A percentile compares a stretch with the other conserved stretches of the same genome.
These are phyloP conservation scores for Melikaiella ostensackeni DNA, from an alignment of 2,888 invertebrate genomes.

Conservation along the genomic window DNA sequence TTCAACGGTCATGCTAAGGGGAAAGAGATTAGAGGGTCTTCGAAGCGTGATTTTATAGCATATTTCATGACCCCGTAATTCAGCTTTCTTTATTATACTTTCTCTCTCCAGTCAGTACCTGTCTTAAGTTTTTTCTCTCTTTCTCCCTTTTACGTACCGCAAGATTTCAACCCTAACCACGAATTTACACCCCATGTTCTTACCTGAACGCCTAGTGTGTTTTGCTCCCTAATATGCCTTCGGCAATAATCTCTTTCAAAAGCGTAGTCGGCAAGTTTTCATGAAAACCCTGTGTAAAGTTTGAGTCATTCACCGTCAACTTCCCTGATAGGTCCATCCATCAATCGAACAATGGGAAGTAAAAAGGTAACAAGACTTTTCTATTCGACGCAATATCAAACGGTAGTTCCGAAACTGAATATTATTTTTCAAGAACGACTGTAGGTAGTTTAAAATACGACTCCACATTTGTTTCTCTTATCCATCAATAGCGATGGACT, in stretches of 20 bases:
- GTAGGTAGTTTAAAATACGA: neutral
- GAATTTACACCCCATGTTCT: slow-evolving; percentile 27
- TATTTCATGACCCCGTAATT: slow-evolving; percentile 48
- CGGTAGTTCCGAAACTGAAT: neutral
- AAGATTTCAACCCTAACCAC: slow-evolving; percentile 46
- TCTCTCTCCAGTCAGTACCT: slow-evolving; percentile 41
- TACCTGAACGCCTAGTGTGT: slow-evolving; percentile 26
- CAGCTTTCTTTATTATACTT: slow-evolving; percentile 32
- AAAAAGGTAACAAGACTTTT: slow-evolving; percentile 20
- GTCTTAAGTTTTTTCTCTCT: slow-evolving; percentile 35
- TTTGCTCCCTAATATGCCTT: slow-evolving; percentile 19
- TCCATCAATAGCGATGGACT: slow-evolving; percentile 43
- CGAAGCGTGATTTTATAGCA: slow-evolving; percentile 61
- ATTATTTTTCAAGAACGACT: neutral
- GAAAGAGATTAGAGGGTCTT: slow-evolving; percentile 46
- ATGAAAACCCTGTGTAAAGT: slow-evolving; percentile 35
- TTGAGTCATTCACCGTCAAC: slow-evolving; percentile 32
- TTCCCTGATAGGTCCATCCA: slow-evolving; percentile 23
- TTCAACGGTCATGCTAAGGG: slow-evolving; percentile 58
- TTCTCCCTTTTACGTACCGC: slow-evolving; percentile 40
- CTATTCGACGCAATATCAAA: neutral
- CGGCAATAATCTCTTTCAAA: slow-evolving; percentile 24
- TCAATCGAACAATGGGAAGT: slow-evolving; percentile 24
- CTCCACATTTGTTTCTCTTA: neutral
- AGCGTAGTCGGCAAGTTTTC: slow-evolving; percentile 13